Base-by-base conservation (phyloP, 2,888 invertebrate species). In the Torymus auratus region DNA sequence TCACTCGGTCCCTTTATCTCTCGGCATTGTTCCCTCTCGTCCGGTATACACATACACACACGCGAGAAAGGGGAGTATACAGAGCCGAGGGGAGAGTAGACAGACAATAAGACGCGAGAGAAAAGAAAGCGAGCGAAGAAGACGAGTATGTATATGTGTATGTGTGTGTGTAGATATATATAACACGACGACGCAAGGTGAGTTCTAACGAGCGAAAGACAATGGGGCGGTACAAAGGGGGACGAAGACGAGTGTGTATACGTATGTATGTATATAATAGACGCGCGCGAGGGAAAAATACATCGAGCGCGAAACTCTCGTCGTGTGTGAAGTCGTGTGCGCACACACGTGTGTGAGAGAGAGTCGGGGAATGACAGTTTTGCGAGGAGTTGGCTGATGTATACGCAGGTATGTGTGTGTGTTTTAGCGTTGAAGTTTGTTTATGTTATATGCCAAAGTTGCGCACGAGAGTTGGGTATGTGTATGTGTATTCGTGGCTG, bases 131-230 rank as follows among this genome's bases (percentile, higher is more conserved):
- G 50, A 69, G 52, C 52, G 69, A 58, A 69, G 50, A 55, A 69
- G 50, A 55, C 61, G 73, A 79, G 69, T 2, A 28, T 61, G 12
- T 2, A 2, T 7, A 4, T 7, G 28, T 7, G 28, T 61, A 23
- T 2, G 7, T 7, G 28, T 7, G 28, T 7, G 28, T 28, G n/a
- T n/a, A n/a, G n/a, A 7, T 28, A 7, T 28, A 7, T 28, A 28
- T 28, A 28, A 28, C 28, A 28, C 28, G 28, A 28, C 28, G 28
- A 67, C 65, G 78, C 78, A 78, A 81, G 78, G 81, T 81, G 81
- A 81, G 78, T 78, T 78, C 74, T 78, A 78, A 81, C 77, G 77
- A 81, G 77, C 11, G 23, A 67, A 71, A 75, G 80, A 80, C 80
- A 76, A 80, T 11, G 13, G 41, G 64, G 11, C 17, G 14, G 2